Conservation (phyloP, 1,140 invertebrate genomes). For the Helicoverpa armigera region DNA sequence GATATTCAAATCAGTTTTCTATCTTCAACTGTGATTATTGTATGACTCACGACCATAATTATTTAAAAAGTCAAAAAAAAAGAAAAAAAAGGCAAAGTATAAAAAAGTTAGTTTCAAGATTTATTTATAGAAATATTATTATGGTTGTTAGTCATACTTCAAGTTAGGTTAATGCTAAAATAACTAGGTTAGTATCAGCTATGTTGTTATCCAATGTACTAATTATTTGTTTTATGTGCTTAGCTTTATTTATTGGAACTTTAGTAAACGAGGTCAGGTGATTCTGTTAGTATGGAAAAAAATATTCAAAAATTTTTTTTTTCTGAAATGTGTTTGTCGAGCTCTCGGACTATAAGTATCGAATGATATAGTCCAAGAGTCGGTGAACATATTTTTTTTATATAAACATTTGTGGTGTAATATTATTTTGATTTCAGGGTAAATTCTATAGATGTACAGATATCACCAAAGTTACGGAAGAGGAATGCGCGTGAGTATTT, state of each 20-base stretch:
- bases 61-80: too few species aligned
- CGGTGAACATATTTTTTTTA: too few species aligned
- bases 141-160: neutral
- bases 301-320: neutral
- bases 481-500: constrained; percentile 90
- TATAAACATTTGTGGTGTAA: neutral
- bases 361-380: neutral
- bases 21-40: too few species aligned
- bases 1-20: too few species aligned
- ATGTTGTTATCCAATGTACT: constrained; percentile 49
- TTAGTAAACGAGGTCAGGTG: constrained; percentile 46
- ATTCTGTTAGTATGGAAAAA: constrained; percentile 19
- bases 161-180: neutral
- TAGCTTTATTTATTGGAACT: constrained; percentile 46
- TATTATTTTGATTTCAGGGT: constrained; percentile 87
- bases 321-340: neutral
- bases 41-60: too few species aligned
- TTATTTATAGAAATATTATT: neutral
- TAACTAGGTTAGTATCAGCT: constrained; percentile 33
- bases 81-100: neutral
- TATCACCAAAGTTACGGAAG: constrained; percentile 93
- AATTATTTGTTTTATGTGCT: constrained; percentile 58
- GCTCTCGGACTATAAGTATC: neutral
- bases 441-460: constrained; percentile 95
- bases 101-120: neutral